These are phyloP conservation scores for Premnoplex brunnescens DNA, from an alignment of 2,797 vertebrate species.

Conservation along the genomic window DNA sequence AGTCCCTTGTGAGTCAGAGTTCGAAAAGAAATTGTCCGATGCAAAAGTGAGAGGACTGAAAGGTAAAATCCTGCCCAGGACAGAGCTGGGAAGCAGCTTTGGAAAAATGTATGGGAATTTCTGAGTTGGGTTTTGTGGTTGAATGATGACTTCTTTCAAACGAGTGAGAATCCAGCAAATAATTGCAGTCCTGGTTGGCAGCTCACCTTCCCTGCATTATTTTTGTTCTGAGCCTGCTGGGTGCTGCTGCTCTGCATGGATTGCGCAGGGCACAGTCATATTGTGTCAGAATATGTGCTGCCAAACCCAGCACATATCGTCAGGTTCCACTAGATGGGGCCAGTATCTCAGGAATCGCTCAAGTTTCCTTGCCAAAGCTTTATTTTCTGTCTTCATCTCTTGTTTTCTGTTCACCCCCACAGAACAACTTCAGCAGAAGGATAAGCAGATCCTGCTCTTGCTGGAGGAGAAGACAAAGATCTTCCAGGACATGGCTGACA, in stretches of 20 bases:
- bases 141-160: not conserved
- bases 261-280: not conserved
- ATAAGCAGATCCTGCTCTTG: constrained; percentile 89
- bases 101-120: not conserved
- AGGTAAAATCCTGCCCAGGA: constrained; percentile 77
- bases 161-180: not conserved
- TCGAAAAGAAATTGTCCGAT: constrained; percentile 90
- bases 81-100: not conserved
- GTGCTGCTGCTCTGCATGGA: not conserved
- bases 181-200: not conserved
- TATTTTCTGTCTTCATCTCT: not conserved
- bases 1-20: constrained; percentile 93
- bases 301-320: not conserved
- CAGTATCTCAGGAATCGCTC: not conserved
- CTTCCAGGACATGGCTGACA: constrained; percentile 89
- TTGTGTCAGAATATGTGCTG: not conserved
- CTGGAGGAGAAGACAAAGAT: constrained; percentile 93
- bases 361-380: not conserved
- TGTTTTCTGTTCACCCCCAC: not conserved
- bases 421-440: constrained; percentile 93
- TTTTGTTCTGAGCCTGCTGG: not conserved
- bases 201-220: not conserved
- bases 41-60: constrained; percentile 90
- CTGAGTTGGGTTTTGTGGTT: not conserved
- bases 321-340: constrained; percentile 67